A percentile compares a stretch with the other conserved stretches of the same genome.
Evolutionary conservation across 2,797 vertebrate genomes (phyloP).

Genomic region (Xenops minutus): DNA sequence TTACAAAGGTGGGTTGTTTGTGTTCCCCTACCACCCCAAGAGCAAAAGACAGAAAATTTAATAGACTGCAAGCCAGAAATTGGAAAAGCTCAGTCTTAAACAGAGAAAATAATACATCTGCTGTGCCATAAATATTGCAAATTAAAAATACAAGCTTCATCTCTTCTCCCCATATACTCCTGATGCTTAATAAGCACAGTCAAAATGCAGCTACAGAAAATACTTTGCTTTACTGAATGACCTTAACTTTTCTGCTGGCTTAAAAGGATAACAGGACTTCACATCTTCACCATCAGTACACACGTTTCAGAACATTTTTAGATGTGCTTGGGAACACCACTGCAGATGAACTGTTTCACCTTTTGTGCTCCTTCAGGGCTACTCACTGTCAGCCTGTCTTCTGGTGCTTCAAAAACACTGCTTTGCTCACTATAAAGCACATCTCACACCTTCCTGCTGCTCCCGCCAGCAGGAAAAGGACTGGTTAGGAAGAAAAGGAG

Average conservation of each 20-base stretch:
- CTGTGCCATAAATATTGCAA: neutral
- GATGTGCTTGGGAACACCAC: neutral
- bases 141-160: neutral
- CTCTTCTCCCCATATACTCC: neutral
- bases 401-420: accelerated
- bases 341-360: neutral
- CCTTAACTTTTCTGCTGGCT: neutral
- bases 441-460: neutral
- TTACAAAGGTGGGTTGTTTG: neutral
- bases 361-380: neutral
- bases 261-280: neutral
- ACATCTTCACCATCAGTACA: accelerated
- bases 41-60: neutral
- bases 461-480: neutral
- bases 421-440: accelerated
- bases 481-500: neutral
- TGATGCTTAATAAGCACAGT: neutral
- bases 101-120: neutral
- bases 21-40: neutral
- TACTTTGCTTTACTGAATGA: neutral
- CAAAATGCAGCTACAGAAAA: neutral
- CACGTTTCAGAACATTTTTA: accelerated
- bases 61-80: neutral
- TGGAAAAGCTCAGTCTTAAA: neutral
- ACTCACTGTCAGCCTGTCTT: neutral